A percentile compares a stretch with the other conserved stretches of the same genome.
Conservation (phyloP, 2,888 invertebrate species). For the Rhabditophanes sp. region DNA sequence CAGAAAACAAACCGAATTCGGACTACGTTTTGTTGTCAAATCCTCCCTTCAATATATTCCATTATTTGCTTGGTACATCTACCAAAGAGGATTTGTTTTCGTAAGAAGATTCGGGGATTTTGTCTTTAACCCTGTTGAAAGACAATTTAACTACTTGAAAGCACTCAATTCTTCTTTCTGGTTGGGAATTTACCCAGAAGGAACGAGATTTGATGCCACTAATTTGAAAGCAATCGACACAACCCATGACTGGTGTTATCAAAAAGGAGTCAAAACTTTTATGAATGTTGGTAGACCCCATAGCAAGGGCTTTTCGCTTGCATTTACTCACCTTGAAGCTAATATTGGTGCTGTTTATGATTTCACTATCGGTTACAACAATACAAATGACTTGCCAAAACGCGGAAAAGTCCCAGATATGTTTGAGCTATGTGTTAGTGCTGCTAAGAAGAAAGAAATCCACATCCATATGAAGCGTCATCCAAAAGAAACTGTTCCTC, state of each 20-base stretch:
- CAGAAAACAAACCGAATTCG: conserved; percentile 25
- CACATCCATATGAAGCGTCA: conserved; percentile 13
- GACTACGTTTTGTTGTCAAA: conserved; percentile 33
- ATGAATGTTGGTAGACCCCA: too few relatives aligned
- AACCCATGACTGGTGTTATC: conserved; percentile 15
- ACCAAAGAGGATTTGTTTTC: conserved; percentile 39
- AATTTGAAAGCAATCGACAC: conserved; percentile 16
- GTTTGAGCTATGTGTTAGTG: conserved; percentile 33
- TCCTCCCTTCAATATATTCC: conserved; percentile 33
- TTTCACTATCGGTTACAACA: conserved; percentile 34
- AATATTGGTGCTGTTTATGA: conserved; percentile 33
- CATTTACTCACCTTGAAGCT: conserved; percentile 16
- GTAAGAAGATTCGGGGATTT: conserved; percentile 33
- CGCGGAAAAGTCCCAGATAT: conserved; percentile 33
- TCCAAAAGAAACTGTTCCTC: conserved; percentile 16
- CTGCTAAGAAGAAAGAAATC: conserved; percentile 7
- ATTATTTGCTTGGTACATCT: conserved; percentile 39
- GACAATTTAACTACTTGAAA: conserved; percentile 25
- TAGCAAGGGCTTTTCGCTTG: conserved; percentile 22
- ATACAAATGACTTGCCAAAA: too few relatives aligned
- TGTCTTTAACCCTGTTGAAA: conserved; percentile 19
- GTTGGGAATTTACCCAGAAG: conserved; percentile 38
- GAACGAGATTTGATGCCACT: conserved; percentile 13
- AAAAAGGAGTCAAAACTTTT: conserved; percentile 12
- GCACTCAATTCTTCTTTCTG: conserved; percentile 22